Percentiles rank a stretch among this genome's conserved stretches.
These are phyloP conservation scores for Ibycter americanus DNA, from an alignment of 2,797 vertebrate genomes.

Conservation along the genomic window DNA sequence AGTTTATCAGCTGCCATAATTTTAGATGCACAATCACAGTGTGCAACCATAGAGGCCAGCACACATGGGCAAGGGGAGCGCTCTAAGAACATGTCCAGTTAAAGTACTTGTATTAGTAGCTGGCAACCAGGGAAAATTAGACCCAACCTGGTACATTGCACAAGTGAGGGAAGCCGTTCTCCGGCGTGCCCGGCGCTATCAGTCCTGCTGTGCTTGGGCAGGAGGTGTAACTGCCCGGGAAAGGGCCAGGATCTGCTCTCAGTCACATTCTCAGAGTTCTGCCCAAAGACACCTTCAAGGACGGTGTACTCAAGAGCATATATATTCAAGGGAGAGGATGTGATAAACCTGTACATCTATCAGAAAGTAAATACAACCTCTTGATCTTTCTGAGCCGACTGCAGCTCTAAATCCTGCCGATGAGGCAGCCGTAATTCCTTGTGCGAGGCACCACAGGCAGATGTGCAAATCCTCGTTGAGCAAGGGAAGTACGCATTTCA, in stretches of 20 bases:
- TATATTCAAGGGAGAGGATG: not conserved
- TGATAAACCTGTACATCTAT: not conserved
- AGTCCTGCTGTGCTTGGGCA: not conserved
- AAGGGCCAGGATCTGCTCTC: not conserved
- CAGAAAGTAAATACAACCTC: not conserved
- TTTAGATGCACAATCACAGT: conserved; percentile 29
- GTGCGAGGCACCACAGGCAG: not conserved
- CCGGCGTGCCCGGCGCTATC: not conserved
- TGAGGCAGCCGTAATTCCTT: not conserved
- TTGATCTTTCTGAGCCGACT: conserved; percentile 5
- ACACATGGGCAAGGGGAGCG: not conserved
- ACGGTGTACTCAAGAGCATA: not conserved
- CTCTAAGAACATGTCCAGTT: not conserved
- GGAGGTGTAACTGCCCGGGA: not conserved
- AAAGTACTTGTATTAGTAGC: not conserved
- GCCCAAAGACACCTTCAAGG: not conserved
- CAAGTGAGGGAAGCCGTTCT: not conserved
- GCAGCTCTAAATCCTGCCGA: not conserved
- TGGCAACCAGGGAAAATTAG: not conserved
- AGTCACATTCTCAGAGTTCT: not conserved
- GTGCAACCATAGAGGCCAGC: not conserved
- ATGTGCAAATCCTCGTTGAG: not conserved
- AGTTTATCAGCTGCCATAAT: conserved; percentile 61
- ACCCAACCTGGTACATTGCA: not conserved
- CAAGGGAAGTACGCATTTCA: not conserved